phyloP scores from a whole-genome alignment of 2,113 vertebrate genomes.

The Anoura caudifer region DNA sequence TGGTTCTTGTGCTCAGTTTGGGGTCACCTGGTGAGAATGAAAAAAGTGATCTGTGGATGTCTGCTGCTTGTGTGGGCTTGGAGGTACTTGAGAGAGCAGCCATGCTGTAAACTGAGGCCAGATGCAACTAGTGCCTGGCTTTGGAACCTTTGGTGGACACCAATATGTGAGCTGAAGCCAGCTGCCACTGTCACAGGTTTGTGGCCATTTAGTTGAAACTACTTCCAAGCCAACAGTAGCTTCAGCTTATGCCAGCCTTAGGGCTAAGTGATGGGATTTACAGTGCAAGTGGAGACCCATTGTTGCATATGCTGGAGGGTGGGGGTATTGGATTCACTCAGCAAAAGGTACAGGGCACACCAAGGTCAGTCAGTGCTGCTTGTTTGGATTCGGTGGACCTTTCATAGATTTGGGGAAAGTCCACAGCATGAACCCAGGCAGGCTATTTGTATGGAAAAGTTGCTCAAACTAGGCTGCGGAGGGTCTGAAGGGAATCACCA shows the following conservation, averaged over 20 bases:
- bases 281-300: neutral
- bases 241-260: neutral
- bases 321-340: neutral
- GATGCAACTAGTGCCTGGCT: neutral
- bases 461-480: neutral
- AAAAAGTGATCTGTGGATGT: neutral
- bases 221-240: neutral
- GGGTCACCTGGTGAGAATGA: neutral
- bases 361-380: neutral
- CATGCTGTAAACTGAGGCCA: neutral
- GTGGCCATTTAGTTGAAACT: neutral
- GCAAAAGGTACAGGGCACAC: neutral
- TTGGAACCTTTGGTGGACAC: neutral
- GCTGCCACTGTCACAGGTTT: neutral
- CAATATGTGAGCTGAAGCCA: neutral
- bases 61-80: neutral
- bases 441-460: neutral
- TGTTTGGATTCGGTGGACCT: neutral
- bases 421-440: neutral
- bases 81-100: neutral
- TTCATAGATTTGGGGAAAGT: neutral
- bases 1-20: neutral
- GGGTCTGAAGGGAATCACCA: neutral
- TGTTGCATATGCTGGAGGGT: neutral
- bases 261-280: neutral